Evolutionary conservation across 2,888 invertebrate species (phyloP).

Genomic region (Drosophila yooni): DNA sequence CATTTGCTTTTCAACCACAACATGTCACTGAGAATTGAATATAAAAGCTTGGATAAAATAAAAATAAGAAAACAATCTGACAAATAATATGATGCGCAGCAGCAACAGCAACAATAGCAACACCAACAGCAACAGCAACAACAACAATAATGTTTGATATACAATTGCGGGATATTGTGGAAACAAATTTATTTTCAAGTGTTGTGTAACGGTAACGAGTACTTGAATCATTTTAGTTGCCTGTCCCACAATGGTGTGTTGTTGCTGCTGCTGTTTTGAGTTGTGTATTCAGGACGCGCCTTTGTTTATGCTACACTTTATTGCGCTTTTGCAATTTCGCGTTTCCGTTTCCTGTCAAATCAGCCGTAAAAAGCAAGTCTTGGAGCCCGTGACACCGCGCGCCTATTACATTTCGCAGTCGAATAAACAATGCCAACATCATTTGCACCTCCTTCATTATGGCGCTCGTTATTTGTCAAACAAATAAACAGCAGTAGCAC

Average conservation of each 20-base stretch:
- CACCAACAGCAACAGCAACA: constrained; percentile 19
- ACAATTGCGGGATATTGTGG: constrained; percentile 59
- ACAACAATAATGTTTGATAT: constrained; percentile 32
- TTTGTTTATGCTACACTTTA: constrained; percentile 81
- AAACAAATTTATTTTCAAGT: constrained; percentile 78
- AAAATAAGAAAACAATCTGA: constrained; percentile 58
- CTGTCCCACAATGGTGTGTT: constrained; percentile 14
- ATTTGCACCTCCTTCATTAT: constrained; percentile 82
- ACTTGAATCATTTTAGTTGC: constrained; percentile 65
- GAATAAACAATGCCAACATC: constrained; percentile 82
- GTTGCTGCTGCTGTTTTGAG: constrained; percentile 12
- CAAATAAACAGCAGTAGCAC: constrained; percentile 69
- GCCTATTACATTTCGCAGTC: constrained; percentile 81
- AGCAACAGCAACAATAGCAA: not conserved
- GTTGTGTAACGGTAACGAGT: constrained; percentile 63
- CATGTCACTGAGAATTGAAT: constrained; percentile 54
- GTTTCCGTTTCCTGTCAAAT: constrained; percentile 81
- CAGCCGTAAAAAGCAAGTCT: constrained; percentile 76
- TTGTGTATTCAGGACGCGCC: constrained; percentile 72
- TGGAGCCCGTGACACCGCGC: constrained; percentile 63
- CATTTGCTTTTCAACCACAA: constrained; percentile 11
- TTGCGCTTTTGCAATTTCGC: constrained; percentile 81
- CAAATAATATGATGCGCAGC: constrained; percentile 50
- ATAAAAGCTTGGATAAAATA: constrained; percentile 51
- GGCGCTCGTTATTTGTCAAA: constrained; percentile 81